phyloP scores from a whole-genome alignment of 2,888 invertebrate genomes.

The Xestia rhomboidea region DNA sequence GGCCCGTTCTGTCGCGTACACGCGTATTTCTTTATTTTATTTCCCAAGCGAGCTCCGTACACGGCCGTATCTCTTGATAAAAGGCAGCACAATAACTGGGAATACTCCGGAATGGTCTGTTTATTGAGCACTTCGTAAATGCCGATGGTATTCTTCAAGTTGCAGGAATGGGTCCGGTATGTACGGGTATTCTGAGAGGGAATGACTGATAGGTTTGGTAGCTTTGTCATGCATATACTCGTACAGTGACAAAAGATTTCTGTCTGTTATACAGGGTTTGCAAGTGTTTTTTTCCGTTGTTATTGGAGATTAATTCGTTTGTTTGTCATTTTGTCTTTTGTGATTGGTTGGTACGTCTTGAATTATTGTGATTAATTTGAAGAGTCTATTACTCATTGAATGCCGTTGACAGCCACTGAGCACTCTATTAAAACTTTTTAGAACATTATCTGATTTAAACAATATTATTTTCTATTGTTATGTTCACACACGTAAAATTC shows the following conservation, averaged over 20 bases:
- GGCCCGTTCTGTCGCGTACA: constrained; percentile 58
- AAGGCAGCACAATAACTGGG: constrained; percentile 66
- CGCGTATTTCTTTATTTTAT: constrained; percentile 69
- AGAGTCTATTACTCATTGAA: background rate
- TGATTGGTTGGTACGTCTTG: background rate
- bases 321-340: background rate
- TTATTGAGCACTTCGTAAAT: constrained; percentile 68
- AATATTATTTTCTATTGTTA: no score
- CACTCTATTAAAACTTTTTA: no score
- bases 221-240: constrained; percentile 12
- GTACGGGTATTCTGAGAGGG: constrained; percentile 15
- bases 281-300: background rate
- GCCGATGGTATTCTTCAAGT: constrained; percentile 59
- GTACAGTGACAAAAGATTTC: background rate
- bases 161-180: constrained; percentile 31
- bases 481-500: no score
- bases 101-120: constrained; percentile 65
- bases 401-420: background rate
- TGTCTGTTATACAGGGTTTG: background rate
- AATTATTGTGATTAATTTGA: background rate
- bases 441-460: no score
- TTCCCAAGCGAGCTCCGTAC: constrained; percentile 64
- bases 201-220: constrained; percentile 13
- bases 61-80: constrained; percentile 68
- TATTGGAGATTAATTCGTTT: background rate